Conservation (phyloP, 2,113 vertebrate genomes). For the Lophura nycthemera region DNA sequence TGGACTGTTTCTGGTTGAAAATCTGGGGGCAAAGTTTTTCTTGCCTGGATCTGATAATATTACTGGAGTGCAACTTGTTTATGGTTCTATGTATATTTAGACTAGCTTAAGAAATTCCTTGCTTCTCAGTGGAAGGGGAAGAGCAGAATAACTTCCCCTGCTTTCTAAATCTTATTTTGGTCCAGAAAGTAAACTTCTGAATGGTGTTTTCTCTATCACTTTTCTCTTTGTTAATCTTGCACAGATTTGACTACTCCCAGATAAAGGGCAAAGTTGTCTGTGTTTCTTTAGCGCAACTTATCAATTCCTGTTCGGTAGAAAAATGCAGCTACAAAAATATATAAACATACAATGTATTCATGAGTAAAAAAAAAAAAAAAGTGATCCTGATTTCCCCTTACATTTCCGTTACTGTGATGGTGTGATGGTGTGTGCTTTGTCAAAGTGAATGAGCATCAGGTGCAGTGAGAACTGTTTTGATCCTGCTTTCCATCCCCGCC, state of each 20-base stretch:
- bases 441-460: accelerated
- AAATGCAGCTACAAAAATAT: neutral
- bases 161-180: neutral
- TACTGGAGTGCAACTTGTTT: neutral
- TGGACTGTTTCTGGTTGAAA: neutral
- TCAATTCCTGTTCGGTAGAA: neutral
- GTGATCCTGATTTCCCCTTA: neutral
- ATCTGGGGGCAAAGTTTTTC: neutral
- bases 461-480: neutral
- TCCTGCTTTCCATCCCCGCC: neutral
- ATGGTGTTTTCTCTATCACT: neutral
- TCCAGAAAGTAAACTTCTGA: neutral
- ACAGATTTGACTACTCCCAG: neutral
- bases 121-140: neutral
- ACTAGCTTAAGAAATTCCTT: neutral
- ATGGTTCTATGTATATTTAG: accelerated
- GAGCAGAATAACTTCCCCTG: neutral
- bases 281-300: neutral
- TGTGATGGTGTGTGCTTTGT: neutral
- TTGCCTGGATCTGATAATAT: neutral
- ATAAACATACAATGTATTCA: neutral
- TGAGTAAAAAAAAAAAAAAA: neutral
- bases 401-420: neutral
- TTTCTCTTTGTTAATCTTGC: neutral
- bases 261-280: neutral